Base-by-base conservation (phyloP, 2,888 invertebrate species). In the Odontocolon sp. region DNA sequence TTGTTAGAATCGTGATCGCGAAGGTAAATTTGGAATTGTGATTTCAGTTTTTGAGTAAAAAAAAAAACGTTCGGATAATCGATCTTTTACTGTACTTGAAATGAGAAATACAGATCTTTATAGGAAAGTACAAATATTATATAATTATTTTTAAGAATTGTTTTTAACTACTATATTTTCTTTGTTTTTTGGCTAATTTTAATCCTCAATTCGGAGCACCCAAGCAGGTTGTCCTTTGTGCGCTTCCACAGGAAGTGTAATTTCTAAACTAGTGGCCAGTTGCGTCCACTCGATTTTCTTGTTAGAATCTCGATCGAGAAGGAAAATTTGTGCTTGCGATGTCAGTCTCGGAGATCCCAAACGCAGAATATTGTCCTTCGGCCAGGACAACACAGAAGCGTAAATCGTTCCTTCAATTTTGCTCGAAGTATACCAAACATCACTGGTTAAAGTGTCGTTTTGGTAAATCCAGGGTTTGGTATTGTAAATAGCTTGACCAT, bases 401-500 rank as follows among this genome's bases (percentile, higher is more conserved):
- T 95, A 97, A 9, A 96, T 91, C 21, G 63, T 59, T 42, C 64
- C 36, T 70, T 89, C 84, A 9, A 84, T 76, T 45, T 80, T 79
- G 40, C 86, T 88, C n/a, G 84, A 83, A 0, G 95, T 94, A 86
- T 95, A 97, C 97, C 97, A 97, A 6, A 96, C 94, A 69, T 92
- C 90, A 0, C 92, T 87, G 0, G 93, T 93, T n/a, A 93, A 57
- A 0, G 96, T 94, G 86, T 97, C 98, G 85, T 97, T 97, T 90
- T 98, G 98, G 71, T 92, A 91, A 0, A 87, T 88, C 97, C 97
- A 98, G 0, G 98, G 97, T 3, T 91, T 92, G 0, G 94, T 94
- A 2, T 91, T 91, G 86, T 97, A 98, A 81, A 98, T 96, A 0
- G 96, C 97, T 87, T 97, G 96, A 0, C 97, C 98, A 85, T 98